Base-by-base conservation (phyloP, 2,113 vertebrate species). In the Urocolius indicus region DNA sequence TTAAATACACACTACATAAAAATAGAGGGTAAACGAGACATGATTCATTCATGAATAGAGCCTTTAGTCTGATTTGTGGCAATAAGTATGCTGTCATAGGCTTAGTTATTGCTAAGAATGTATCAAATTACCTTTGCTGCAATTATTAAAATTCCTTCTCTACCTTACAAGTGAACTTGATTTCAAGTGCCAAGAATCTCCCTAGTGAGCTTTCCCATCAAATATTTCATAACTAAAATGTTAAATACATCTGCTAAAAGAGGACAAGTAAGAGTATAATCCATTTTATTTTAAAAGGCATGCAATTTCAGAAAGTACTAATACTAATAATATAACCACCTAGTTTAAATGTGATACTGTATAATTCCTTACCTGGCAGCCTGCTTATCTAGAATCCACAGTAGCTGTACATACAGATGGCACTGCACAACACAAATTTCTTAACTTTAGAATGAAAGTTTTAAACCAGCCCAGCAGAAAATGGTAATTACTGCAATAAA, bases 91-190 rank as follows among this genome's bases (percentile, higher is more conserved):
- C 84, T 96, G 69, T 96, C 89, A 94, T 68, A 95, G 73, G 36
- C 84, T 94, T 94, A 96, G 66, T 96, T 94, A 93, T 77, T 93
- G 52, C 93, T 97, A 96, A 89, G 92, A 97, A 95, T 93, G 62
- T 81, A 96, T 96, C 91, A 92, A 97, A 97, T 97, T 93, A 95
- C 71, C 69, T 95, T 96, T 92, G 51, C 80, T 89, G 78, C 55
- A 97, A 89, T 96, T 96, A 97, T 94, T 96, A 94, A 97, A 96
- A 97, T 97, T 95, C 83, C 81, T 97, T 95, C 74, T 96, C 75
- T 71, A 94, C 74, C 87, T 97, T 94, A 73, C 86, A 95, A 95
- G 78, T 89, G 90, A 97, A 96, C 83, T 96, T 91, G 73, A 95
- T 94, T 98, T 96, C 91, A 95, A 97, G 91, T 65, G 82, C 82